A percentile compares a stretch with the other conserved stretches of the same genome.
phyloP scores from a whole-genome alignment of 1,140 invertebrate genomes.

The Calliphora vicina region DNA sequence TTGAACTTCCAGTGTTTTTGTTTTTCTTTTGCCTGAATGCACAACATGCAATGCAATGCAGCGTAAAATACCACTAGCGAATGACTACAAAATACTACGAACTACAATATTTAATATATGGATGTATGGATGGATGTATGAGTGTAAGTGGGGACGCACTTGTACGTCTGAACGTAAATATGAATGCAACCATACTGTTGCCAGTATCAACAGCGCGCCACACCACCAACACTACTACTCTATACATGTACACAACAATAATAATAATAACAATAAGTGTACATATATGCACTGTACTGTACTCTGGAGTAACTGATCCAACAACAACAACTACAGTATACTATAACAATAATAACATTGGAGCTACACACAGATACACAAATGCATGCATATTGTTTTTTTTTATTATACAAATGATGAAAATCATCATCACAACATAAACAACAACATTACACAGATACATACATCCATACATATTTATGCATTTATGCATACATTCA shows the following conservation, averaged over 20 bases:
- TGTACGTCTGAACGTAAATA: not conserved
- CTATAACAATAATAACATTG: no score
- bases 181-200: no score
- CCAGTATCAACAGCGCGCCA: not conserved
- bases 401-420: no score
- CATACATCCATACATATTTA: not conserved
- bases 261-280: not conserved
- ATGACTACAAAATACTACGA: constrained; percentile 1
- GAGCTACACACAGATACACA: no score
- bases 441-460: no score
- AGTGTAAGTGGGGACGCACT: not conserved
- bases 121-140: no score
- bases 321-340: no score
- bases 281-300: no score
- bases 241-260: not conserved
- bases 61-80: not conserved
- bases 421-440: no score
- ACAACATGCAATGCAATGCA: not conserved
- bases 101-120: not conserved
- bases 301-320: no score
- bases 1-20: not conserved
- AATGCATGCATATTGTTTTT: no score
- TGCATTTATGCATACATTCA: not conserved
- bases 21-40: not conserved
- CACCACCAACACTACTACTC: not conserved